A percentile compares a stretch with the other conserved stretches of the same genome.
phyloP scores from a whole-genome alignment of 1,140 invertebrate genomes.

The Lanistes nyassanus region DNA sequence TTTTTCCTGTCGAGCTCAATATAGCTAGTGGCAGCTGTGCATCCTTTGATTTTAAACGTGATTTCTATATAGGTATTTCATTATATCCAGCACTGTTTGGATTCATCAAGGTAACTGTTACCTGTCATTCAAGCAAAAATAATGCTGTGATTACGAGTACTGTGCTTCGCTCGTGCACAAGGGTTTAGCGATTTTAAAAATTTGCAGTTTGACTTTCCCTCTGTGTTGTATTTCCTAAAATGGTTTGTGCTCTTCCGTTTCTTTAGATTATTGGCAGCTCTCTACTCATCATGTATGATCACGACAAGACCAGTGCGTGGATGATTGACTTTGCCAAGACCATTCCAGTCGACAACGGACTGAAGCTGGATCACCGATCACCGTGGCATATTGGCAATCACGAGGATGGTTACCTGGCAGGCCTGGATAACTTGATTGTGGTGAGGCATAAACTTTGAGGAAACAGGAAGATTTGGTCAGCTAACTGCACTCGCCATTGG shows the following conservation, averaged over 20 bases:
- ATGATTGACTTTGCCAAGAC: conserved; percentile 99
- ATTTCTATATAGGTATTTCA: too few relatives aligned
- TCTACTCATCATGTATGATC: conserved; percentile 93
- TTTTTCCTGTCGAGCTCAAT: too few relatives aligned
- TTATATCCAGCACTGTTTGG: too few relatives aligned
- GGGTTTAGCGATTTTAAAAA: background rate
- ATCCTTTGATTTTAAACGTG: too few relatives aligned
- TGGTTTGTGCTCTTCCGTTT: conserved; percentile 26
- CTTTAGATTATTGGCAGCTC: conserved; percentile 93
- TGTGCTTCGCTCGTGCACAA: background rate
- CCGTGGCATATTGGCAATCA: conserved; percentile 95
- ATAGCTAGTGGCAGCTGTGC: too few relatives aligned
- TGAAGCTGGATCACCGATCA: conserved; percentile 82
- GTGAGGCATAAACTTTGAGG: too few relatives aligned
- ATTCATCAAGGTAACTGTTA: too few relatives aligned
- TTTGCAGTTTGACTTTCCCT: background rate
- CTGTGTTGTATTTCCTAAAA: too few relatives aligned
- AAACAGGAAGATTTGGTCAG: too few relatives aligned
- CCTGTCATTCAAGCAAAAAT: too few relatives aligned
- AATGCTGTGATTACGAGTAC: too few relatives aligned
- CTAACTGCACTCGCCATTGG: too few relatives aligned
- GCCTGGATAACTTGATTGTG: conserved; percentile 89
- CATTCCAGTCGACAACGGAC: conserved; percentile 68
- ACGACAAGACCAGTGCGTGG: conserved; percentile 81
- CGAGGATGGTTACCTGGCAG: conserved; percentile 96